These are phyloP conservation scores for Campoletis sonorensis DNA, from an alignment of 1,140 invertebrate species.

Conservation along the genomic window DNA sequence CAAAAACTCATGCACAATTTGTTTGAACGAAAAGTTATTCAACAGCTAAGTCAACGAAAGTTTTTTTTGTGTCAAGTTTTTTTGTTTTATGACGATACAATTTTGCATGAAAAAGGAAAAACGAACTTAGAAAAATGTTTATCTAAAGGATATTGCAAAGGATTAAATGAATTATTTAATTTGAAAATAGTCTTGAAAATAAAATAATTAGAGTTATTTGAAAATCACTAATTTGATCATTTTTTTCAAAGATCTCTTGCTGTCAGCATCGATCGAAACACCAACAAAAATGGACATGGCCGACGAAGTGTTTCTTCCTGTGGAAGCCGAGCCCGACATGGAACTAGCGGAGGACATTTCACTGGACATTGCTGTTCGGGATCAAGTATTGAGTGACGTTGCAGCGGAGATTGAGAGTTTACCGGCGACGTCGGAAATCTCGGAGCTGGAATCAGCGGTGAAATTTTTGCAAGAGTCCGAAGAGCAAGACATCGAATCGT, in stretches of 20 bases:
- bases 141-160: too few relatives aligned
- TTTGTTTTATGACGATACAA: too few relatives aligned
- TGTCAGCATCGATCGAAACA: conserved; percentile 11
- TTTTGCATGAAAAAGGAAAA: too few relatives aligned
- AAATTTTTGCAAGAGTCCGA: conserved; percentile 73
- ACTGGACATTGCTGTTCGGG: conserved; percentile 23
- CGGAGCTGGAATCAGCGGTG: conserved; percentile 71
- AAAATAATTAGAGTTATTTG: not conserved
- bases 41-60: too few relatives aligned
- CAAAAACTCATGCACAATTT: too few relatives aligned
- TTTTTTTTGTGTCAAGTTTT: too few relatives aligned
- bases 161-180: too few relatives aligned
- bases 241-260: conserved; percentile 10
- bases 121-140: too few relatives aligned
- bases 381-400: conserved; percentile 49
- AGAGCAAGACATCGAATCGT: conserved; percentile 65
- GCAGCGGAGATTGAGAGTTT: conserved; percentile 49
- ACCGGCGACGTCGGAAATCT: conserved; percentile 63
- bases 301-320: conserved; percentile 29
- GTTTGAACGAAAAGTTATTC: too few relatives aligned
- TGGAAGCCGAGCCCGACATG: not conserved
- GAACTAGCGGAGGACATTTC: conserved; percentile 38
- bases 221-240: not conserved
- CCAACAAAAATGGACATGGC: conserved; percentile 39
- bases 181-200: not conserved